These are phyloP conservation scores for Erebia palarica DNA, from an alignment of 2,888 invertebrate species.

Conservation along the genomic window DNA sequence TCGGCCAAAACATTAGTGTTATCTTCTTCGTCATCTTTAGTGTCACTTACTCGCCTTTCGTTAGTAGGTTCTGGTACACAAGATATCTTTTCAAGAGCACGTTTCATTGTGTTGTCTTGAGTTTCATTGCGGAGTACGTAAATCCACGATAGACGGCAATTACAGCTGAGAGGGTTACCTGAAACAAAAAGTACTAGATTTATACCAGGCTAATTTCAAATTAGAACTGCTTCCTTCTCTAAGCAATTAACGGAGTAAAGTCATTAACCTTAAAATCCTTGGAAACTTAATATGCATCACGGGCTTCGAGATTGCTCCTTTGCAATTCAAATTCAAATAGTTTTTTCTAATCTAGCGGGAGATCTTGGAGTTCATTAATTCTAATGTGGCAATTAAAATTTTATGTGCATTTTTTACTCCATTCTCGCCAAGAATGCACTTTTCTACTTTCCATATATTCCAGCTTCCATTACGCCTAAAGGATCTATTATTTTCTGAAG, in stretches of 20 bases:
- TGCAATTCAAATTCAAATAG: slow-evolving; percentile 40
- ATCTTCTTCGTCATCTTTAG: slow-evolving; percentile 54
- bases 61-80: slow-evolving; percentile 83
- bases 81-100: slow-evolving; percentile 87
- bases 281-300: slow-evolving; percentile 37
- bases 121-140: slow-evolving; percentile 89
- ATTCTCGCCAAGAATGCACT: slow-evolving; percentile 36
- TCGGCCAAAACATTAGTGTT: slow-evolving; percentile 60
- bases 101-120: slow-evolving; percentile 84
- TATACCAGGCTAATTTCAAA: slow-evolving; percentile 34
- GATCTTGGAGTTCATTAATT: slow-evolving; percentile 38
- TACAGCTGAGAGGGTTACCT: slow-evolving; percentile 93
- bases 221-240: slow-evolving; percentile 31
- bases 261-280: slow-evolving; percentile 35
- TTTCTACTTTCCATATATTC: slow-evolving; percentile 39
- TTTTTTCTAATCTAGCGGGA: slow-evolving; percentile 40
- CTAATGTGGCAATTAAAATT: slow-evolving; percentile 42
- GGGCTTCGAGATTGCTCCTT: slow-evolving; percentile 31
- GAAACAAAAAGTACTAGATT: slow-evolving; percentile 51
- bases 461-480: slow-evolving; percentile 37
- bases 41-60: slow-evolving; percentile 60
- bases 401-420: slow-evolving; percentile 39
- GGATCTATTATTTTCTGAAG: slow-evolving; percentile 37
- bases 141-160: slow-evolving; percentile 92
- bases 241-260: slow-evolving; percentile 32